These are phyloP conservation scores for Chloroclysta siterata DNA, from an alignment of 2,888 invertebrate genomes.

Conservation along the genomic window DNA sequence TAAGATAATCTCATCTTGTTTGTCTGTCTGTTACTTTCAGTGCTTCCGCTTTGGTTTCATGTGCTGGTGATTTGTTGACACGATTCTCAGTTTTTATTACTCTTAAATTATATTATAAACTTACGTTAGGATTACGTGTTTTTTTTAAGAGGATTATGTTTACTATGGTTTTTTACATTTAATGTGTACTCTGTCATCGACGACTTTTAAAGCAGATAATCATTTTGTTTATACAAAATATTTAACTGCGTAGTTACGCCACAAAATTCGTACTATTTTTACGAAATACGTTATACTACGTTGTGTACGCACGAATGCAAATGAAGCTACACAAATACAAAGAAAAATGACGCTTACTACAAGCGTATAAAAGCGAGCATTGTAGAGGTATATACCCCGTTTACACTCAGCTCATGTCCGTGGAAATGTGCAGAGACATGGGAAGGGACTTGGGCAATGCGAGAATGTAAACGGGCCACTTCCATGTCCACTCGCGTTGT, in stretches of 20 bases:
- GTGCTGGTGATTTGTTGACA: slow-evolving; percentile 9
- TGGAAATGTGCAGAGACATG: too few species aligned
- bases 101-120: slow-evolving; percentile 4
- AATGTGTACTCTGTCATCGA: slow-evolving; percentile 7
- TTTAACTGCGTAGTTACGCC: slow-evolving; percentile 6
- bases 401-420: too few species aligned
- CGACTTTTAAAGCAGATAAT: neutral
- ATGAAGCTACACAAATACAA: too few species aligned
- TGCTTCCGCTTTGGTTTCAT: slow-evolving; percentile 24
- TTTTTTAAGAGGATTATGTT: slow-evolving; percentile 2
- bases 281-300: neutral
- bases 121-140: neutral
- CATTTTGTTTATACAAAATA: slow-evolving; percentile 2
- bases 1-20: slow-evolving; percentile 27
- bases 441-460: too few species aligned
- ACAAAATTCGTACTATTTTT: neutral
- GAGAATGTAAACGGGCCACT: too few species aligned
- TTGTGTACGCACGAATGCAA: too few species aligned
- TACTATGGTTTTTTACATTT: slow-evolving; percentile 5
- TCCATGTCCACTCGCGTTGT: too few species aligned
- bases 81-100: slow-evolving; percentile 9
- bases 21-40: slow-evolving; percentile 27
- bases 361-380: too few species aligned
- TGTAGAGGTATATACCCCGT: too few species aligned
- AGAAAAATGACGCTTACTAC: too few species aligned